Percentiles rank a stretch among this genome's conserved stretches.
phyloP scores from a whole-genome alignment of 2,888 invertebrate species.

The Apotomis capreana region DNA sequence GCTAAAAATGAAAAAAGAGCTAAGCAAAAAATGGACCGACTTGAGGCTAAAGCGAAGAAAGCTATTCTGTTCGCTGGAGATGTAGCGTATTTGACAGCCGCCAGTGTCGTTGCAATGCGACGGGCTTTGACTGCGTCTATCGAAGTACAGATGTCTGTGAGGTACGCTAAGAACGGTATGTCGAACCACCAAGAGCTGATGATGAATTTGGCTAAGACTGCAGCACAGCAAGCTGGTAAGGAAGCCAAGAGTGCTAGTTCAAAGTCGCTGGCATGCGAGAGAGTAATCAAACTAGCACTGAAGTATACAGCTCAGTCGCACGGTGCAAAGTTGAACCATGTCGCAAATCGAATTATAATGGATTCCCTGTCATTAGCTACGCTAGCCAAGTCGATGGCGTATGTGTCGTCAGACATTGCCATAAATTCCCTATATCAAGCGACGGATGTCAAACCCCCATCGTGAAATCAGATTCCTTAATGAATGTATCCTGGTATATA shows the following conservation, averaged over 20 bases:
- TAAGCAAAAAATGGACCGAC: slow-evolving; percentile 68
- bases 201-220: slow-evolving; percentile 80
- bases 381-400: slow-evolving; percentile 78
- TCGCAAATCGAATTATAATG: slow-evolving; percentile 77
- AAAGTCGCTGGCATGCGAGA: slow-evolving; percentile 73
- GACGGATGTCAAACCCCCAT: slow-evolving; percentile 73
- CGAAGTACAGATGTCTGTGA: slow-evolving; percentile 78
- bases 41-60: slow-evolving; percentile 77
- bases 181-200: slow-evolving; percentile 77
- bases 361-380: slow-evolving; percentile 74
- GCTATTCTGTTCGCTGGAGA: slow-evolving; percentile 79
- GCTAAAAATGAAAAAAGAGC: slow-evolving; percentile 63
- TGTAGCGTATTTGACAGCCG: slow-evolving; percentile 76
- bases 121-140: slow-evolving; percentile 78
- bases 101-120: slow-evolving; percentile 76
- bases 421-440: slow-evolving; percentile 78
- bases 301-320: slow-evolving; percentile 77
- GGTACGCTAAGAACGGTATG: slow-evolving; percentile 75
- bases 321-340: slow-evolving; percentile 75
- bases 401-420: slow-evolving; percentile 77
- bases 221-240: slow-evolving; percentile 79
- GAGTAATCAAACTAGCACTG: slow-evolving; percentile 73
- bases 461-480: slow-evolving; percentile 49
- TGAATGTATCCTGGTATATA: background rate
- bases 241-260: slow-evolving; percentile 77